Conservation (phyloP, 2,113 vertebrate genomes). For the Herpetotheres cachinnans region DNA sequence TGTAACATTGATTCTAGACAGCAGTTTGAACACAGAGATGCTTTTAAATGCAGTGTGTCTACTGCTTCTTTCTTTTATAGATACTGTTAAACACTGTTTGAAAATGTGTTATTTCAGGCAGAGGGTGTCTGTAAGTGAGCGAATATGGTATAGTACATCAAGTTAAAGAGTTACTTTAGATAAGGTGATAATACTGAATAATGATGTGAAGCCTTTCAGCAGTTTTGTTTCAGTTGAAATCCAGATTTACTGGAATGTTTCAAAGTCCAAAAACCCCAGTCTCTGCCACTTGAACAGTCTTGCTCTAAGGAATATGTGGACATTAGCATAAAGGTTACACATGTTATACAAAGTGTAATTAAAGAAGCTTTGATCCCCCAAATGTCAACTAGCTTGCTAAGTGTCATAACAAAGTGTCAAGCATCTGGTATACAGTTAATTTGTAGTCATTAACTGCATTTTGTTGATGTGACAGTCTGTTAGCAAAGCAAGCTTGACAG, state of each 20-base stretch:
- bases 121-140: conserved; percentile 34
- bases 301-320: conserved; percentile 76
- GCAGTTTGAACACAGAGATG: not conserved
- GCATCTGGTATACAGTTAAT: conserved; percentile 93
- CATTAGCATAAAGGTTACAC: conserved; percentile 85
- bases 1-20: conserved; percentile 2
- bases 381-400: conserved; percentile 88
- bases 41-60: conserved; percentile 51
- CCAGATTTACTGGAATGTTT: conserved; percentile 27
- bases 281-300: conserved; percentile 59
- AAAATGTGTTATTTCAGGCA: conserved; percentile 57
- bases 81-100: conserved; percentile 52
- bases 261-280: not conserved
- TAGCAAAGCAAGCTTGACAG: conserved; percentile 89
- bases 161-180: conserved; percentile 65
- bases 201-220: not conserved
- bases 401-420: conserved; percentile 90
- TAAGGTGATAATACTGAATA: conserved; percentile 37
- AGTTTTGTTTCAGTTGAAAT: not conserved
- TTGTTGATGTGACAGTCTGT: conserved; percentile 92
- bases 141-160: conserved; percentile 39
- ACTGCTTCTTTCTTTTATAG: conserved; percentile 54
- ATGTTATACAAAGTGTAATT: conserved; percentile 82
- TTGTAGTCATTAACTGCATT: conserved; percentile 91
- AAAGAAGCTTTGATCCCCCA: conserved; percentile 85